A percentile compares a stretch with the other conserved stretches of the same genome.
Evolutionary conservation across 2,797 vertebrate genomes (phyloP).

Genomic region (Gambelia wislizenii): DNA sequence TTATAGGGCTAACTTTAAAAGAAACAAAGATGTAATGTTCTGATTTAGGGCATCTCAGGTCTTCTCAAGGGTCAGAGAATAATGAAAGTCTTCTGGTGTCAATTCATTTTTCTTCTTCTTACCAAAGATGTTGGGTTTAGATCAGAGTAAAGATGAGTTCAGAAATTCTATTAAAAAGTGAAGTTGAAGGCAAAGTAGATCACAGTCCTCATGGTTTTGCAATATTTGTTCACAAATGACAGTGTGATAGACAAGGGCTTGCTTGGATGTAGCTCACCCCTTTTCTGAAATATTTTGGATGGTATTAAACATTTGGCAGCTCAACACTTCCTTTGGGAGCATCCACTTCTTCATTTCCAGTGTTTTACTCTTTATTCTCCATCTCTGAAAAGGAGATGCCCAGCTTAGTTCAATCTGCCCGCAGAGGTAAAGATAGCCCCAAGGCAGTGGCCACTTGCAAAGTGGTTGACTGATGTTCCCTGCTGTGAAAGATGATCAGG

Average conservation of each 20-base stretch:
- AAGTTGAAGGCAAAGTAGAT: slow-evolving; percentile 35
- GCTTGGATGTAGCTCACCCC: not conserved
- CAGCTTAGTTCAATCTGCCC: no score
- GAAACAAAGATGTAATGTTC: not conserved
- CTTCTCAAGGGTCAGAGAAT: not conserved
- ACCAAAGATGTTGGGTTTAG: not conserved
- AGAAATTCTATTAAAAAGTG: slow-evolving; percentile 39
- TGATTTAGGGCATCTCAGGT: not conserved
- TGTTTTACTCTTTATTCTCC: not conserved
- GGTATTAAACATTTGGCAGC: not conserved
- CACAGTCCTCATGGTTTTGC: slow-evolving; percentile 8
- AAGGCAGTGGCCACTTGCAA: no score
- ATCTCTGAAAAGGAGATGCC: not conserved
- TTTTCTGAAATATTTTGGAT: not conserved
- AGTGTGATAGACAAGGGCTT: slow-evolving; percentile 33
- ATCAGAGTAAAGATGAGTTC: slow-evolving; percentile 20
- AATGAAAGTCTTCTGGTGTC: not conserved
- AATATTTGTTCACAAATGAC: slow-evolving; percentile 30
- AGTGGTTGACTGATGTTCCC: no score
- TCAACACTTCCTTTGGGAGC: not conserved
- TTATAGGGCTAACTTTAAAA: slow-evolving; percentile 18
- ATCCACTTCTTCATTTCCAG: not conserved
- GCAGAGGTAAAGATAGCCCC: no score
- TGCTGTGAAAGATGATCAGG: not conserved
- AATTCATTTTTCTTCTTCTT: slow-evolving; percentile 13